Conservation (phyloP, 2,797 vertebrate genomes). For the Sylvilagus floridanus region DNA sequence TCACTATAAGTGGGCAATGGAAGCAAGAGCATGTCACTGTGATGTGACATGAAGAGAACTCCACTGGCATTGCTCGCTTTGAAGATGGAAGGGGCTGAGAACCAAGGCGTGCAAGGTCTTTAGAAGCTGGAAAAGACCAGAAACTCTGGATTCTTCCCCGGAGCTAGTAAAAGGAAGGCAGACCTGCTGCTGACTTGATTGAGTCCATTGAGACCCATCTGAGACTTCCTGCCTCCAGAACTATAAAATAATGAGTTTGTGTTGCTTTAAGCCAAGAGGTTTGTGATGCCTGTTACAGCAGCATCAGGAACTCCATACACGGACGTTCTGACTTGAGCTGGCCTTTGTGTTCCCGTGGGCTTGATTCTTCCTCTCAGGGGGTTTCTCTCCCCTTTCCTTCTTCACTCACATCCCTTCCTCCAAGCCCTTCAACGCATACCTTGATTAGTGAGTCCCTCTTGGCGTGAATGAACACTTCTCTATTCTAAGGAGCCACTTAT, state of each 20-base stretch:
- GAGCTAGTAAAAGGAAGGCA: neutral
- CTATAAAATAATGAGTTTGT: neutral
- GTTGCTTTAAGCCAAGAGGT: neutral
- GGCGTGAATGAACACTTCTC: neutral
- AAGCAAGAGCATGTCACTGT: neutral
- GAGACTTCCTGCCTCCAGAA: neutral
- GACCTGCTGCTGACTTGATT: neutral
- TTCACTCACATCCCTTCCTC: rapidly evolving
- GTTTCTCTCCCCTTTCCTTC: neutral
- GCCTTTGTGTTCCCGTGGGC: neutral
- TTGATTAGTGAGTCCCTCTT: neutral
- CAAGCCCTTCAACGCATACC: neutral
- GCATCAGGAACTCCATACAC: neutral
- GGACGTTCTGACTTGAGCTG: neutral
- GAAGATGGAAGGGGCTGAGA: neutral
- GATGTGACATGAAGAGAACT: neutral
- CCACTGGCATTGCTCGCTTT: neutral
- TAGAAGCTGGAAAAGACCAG: neutral
- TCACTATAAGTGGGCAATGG: neutral
- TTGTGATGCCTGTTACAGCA: neutral
- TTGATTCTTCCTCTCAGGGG: neutral
- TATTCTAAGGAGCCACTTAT: neutral
- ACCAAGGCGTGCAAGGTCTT: neutral
- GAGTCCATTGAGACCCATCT: neutral
- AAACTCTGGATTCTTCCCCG: neutral